Base-by-base conservation (phyloP, 2,888 invertebrate genomes). In the Drosophila paracracens region DNA sequence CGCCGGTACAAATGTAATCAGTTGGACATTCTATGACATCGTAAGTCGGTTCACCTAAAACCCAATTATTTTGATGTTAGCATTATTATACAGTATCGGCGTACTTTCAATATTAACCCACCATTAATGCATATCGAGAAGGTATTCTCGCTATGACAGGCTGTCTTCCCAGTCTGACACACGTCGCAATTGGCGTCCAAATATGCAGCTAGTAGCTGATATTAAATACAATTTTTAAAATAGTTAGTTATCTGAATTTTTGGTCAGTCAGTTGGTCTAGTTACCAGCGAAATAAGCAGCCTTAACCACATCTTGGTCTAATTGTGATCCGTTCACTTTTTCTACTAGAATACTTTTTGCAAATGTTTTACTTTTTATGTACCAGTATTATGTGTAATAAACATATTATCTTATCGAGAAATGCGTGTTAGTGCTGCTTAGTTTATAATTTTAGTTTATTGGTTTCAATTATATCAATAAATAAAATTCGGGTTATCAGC, bases 101-200 rank as follows among this genome's bases (percentile, higher is more conserved):
- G 13, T 16, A 21, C 21, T 38, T 11, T 11, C 7, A 4, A 40
- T 60, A 46, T 33, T 53, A 0, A 82, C 83, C 70, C 5, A 83
- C 83, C 80, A 13, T 50, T 2, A 1, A 61, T n/a, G 50, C 84
- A 85, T 38, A 88, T 60, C 11, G 84, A 89, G 59, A 68, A 85
- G 8, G 56, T 74, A 7, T 70, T 80, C 21, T 70, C 67, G 43
- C 52, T 80, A 18, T 74, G 90, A 27, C 90, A 85, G 13, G 88
- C 90, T 29, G 61, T 71, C 4, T 46, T 67, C 21, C 57, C 65
- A 10, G 27, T 25, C 27, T 73, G 80, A 13, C 84, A 85, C 27
- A 82, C 76, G 66, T 88, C 69, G 60, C 84, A 85, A 3, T 36
- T 46, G 25, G 77, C 83, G 18, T 46, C 31, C 16, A 75, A 40